These are phyloP conservation scores for Clostera curtula DNA, from an alignment of 2,888 invertebrate genomes.

Conservation along the genomic window DNA sequence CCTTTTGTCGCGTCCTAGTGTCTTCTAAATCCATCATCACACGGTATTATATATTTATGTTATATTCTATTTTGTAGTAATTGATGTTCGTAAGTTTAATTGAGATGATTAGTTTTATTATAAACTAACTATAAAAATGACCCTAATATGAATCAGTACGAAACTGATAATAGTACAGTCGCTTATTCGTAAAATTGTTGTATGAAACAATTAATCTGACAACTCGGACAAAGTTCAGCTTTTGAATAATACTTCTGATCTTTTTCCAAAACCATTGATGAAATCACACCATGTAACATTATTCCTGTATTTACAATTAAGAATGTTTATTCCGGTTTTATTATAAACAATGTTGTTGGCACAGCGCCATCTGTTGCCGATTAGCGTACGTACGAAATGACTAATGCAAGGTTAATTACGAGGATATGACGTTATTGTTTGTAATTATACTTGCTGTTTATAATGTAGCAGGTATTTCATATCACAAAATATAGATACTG, in stretches of 20 bases:
- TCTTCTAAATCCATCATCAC: too few species aligned
- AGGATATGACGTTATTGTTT: conserved; percentile 25
- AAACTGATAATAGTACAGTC: too few species aligned
- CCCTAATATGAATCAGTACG: too few species aligned
- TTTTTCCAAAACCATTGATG: conserved; percentile 13
- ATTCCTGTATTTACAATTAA: conserved; percentile 18
- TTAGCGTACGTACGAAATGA: conserved; percentile 28
- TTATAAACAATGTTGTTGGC: conserved; percentile 55
- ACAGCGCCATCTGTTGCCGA: conserved; percentile 42
- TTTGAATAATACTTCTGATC: conserved; percentile 6
- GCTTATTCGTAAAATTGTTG: conserved; percentile 2
- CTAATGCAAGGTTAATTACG: conserved; percentile 39
- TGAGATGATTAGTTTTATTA: too few species aligned
- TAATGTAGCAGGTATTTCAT: conserved; percentile 7
- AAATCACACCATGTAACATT: conserved; percentile 8
- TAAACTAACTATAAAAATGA: too few species aligned
- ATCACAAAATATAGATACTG: conserved; percentile 5
- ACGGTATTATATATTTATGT: too few species aligned
- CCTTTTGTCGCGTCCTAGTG: too few species aligned
- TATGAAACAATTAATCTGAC: not conserved
- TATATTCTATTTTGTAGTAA: too few species aligned
- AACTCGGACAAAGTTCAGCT: too few species aligned
- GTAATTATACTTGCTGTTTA: conserved; percentile 20
- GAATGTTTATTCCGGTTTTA: conserved; percentile 35
- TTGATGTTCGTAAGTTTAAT: too few species aligned